A percentile compares a stretch with the other conserved stretches of the same genome.
These are phyloP conservation scores for Gnathonemus longibarbis DNA, from an alignment of 2,113 vertebrate genomes.

Conservation along the genomic window DNA sequence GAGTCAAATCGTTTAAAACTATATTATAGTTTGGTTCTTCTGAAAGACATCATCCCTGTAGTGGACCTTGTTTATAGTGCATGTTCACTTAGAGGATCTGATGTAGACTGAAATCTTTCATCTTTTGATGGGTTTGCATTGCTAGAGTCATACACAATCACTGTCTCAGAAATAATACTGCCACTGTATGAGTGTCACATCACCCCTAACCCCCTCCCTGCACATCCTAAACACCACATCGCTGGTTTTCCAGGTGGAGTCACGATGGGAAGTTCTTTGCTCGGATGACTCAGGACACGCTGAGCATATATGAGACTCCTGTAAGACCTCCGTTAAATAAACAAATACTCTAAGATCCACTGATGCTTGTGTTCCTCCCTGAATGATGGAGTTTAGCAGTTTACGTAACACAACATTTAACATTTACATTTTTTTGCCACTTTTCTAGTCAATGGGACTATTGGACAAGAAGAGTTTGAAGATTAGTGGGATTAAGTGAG, in stretches of 20 bases:
- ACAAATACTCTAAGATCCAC: background rate
- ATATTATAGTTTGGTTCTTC: background rate
- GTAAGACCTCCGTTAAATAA: conserved; percentile 59
- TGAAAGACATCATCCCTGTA: background rate
- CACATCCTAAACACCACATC: background rate
- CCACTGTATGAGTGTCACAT: background rate
- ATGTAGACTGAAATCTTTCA: background rate
- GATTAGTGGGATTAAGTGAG: conserved; percentile 93
- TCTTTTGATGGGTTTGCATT: background rate
- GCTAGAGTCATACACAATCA: background rate
- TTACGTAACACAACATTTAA: background rate
- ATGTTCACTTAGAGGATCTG: background rate
- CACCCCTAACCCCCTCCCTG: background rate
- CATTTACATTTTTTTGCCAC: background rate
- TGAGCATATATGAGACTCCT: conserved; percentile 96
- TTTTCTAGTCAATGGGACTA: conserved; percentile 85
- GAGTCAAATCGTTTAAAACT: background rate
- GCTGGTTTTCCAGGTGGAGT: conserved; percentile 74
- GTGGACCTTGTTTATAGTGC: background rate
- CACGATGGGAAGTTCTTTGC: conserved; percentile 98
- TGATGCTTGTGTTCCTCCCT: background rate
- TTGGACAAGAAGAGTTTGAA: conserved; percentile 98
- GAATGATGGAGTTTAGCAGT: background rate
- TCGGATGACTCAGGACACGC: conserved; percentile 87
- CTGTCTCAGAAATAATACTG: background rate